Percentiles rank a stretch among this genome's conserved stretches.
These are phyloP conservation scores for Bagarius yarrelli DNA, from an alignment of 2,113 vertebrate species.

Conservation along the genomic window DNA sequence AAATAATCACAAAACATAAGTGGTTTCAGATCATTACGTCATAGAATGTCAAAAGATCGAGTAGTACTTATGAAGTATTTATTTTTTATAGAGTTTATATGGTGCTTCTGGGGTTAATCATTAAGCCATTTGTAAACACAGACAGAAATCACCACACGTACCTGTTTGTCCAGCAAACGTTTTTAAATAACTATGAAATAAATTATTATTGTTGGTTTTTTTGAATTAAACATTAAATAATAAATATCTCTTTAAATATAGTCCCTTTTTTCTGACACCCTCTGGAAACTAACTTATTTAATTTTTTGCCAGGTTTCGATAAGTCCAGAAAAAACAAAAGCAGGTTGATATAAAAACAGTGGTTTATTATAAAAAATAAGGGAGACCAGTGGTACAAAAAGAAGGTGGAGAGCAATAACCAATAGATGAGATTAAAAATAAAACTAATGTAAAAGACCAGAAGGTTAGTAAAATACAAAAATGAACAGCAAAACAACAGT, in stretches of 20 bases:
- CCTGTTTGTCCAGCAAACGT: not conserved
- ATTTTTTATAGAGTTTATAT: not conserved
- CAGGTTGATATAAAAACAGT: not conserved
- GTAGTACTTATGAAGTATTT: not conserved
- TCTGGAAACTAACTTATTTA: not conserved
- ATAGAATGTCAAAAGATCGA: not conserved
- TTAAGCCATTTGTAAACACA: not conserved
- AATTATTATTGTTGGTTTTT: not conserved
- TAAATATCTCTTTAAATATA: not conserved
- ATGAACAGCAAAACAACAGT: not conserved
- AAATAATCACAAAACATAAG: no score
- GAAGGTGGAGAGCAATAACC: not conserved
- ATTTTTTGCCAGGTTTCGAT: not conserved
- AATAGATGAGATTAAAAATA: not conserved
- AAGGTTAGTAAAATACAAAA: not conserved
- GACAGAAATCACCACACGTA: not conserved
- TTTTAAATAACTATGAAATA: not conserved
- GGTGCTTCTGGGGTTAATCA: not conserved
- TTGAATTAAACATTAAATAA: not conserved
- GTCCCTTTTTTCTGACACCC: not conserved
- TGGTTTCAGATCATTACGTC: not conserved
- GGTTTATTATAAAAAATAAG: not conserved
- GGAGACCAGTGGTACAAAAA: not conserved
- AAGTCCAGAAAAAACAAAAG: not conserved
- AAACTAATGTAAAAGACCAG: not conserved